These are phyloP conservation scores for Aythya baeri DNA, from an alignment of 2,113 vertebrate genomes.

Conservation along the genomic window DNA sequence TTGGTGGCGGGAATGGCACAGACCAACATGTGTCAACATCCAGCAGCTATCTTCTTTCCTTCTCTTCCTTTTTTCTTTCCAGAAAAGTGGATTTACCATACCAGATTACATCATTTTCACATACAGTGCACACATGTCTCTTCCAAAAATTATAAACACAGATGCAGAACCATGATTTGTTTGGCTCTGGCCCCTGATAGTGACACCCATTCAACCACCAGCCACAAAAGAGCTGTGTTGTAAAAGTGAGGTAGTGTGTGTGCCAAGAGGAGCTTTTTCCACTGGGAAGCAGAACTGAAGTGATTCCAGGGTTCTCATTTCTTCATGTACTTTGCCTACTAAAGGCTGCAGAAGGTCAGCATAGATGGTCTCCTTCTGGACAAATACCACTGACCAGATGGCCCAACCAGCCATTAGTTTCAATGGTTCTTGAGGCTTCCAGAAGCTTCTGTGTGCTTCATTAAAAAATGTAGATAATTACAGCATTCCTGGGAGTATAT, in stretches of 20 bases:
- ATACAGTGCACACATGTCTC: background rate
- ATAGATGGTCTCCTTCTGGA: background rate
- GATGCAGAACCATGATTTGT: constrained; percentile 8
- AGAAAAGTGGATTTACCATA: background rate
- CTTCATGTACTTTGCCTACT: background rate
- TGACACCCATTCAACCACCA: constrained; percentile 12
- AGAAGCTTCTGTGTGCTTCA: background rate
- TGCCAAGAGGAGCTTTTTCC: constrained; percentile 22
- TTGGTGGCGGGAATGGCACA: background rate
- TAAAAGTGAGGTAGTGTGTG: background rate
- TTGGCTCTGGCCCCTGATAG: constrained; percentile 20
- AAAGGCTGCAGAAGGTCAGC: background rate
- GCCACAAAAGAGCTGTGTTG: constrained; percentile 15
- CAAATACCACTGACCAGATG: background rate
- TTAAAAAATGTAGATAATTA: background rate
- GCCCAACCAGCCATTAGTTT: background rate
- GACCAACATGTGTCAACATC: constrained; percentile 1
- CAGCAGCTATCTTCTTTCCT: background rate
- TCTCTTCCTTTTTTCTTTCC: background rate
- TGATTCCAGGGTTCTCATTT: background rate
- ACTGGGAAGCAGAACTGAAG: constrained; percentile 18
- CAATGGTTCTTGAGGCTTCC: background rate
- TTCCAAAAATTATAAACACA: constrained; percentile 57
- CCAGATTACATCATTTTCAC: constrained; percentile 50
- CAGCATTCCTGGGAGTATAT: background rate